Base-by-base conservation (phyloP, 92 coral and sea anemone species). In the Palythoa grandiflora region DNA sequence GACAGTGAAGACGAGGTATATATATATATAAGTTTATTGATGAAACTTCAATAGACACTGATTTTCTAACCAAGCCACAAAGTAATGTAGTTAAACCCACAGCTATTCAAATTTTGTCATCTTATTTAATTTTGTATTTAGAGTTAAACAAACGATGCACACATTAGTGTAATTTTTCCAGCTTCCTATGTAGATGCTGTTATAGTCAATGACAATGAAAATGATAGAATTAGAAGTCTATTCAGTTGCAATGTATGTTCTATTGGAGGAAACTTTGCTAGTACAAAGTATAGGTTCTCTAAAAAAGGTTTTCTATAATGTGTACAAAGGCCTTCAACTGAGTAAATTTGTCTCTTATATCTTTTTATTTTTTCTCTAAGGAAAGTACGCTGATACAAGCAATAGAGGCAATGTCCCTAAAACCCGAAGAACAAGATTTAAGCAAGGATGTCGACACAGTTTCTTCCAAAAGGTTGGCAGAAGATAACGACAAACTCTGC, bases 401-500 rank as follows among this genome's bases (percentile, higher is more conserved):
- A 50, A 17, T 55, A 68, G 74, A 81, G 28, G 76, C 52, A 37
- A 65, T 68, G 53, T 55, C 76, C 19, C 38, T 80, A 57, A 36
- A 9, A 28, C 73, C 73, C 73, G 73, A 68, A 68, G 73, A 35
- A 28, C 73, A 68, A 68, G 73, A 68, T 2, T 36, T 68, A 28
- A 68, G 15, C 73, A 68, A 68, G 73, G 73, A 13, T 28, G 73
- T 68, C 14, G 73, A 68, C 38, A 36, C 73, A 20, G 73, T 68
- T 68, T 35, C 39, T 68, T 21, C 73, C 10, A 68, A 68, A 68
- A 68, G 6, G 73, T 68, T 68, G 73, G 73, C 73, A 68, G 73
- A 68, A 20, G 73, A 68, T 68, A 68, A 68, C 73, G 73, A 68
- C 73, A 28, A 36, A 8, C 73, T 68, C 73, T 68, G 73, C 73